Evolutionary conservation across 1,140 invertebrate species (phyloP).

Genomic region (Sinella curviseta): DNA sequence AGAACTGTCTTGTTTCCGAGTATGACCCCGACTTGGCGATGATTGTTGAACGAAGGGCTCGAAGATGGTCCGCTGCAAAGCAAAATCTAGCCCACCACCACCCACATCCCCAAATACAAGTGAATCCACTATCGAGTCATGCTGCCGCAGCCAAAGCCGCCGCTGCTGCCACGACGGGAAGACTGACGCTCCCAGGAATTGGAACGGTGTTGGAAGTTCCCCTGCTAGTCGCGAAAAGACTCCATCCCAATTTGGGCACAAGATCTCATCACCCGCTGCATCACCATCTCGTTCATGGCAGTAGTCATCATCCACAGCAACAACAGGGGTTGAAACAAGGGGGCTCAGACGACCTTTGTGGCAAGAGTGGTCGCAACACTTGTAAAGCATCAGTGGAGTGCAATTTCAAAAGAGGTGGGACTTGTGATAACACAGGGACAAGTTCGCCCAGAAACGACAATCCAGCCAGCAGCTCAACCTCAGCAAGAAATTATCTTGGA

Average conservation of each 20-base stretch:
- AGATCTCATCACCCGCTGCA: neutral
- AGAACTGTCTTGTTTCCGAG: conserved; percentile 40
- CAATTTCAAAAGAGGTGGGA: neutral
- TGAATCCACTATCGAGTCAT: neutral
- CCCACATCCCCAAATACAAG: neutral
- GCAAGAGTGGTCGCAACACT: neutral
- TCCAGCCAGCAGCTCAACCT: neutral
- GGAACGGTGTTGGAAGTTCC: conserved; percentile 5
- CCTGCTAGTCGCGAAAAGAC: conserved; percentile 17
- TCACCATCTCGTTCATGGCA: neutral
- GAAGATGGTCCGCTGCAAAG: conserved; percentile 65
- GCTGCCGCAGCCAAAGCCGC: neutral
- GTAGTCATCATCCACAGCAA: neutral
- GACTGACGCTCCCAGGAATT: neutral
- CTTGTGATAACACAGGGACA: neutral
- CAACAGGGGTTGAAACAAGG: too few relatives aligned
- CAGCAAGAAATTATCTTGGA: neutral
- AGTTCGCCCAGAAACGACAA: neutral
- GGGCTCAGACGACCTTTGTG: neutral
- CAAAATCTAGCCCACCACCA: conserved; percentile 21
- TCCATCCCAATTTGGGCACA: neutral
- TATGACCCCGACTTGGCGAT: conserved; percentile 55
- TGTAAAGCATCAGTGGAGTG: neutral
- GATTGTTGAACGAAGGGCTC: conserved; percentile 64
- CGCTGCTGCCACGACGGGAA: neutral